These are phyloP conservation scores for Dolichoris vasculosae DNA, from an alignment of 1,140 invertebrate species.

Conservation along the genomic window DNA sequence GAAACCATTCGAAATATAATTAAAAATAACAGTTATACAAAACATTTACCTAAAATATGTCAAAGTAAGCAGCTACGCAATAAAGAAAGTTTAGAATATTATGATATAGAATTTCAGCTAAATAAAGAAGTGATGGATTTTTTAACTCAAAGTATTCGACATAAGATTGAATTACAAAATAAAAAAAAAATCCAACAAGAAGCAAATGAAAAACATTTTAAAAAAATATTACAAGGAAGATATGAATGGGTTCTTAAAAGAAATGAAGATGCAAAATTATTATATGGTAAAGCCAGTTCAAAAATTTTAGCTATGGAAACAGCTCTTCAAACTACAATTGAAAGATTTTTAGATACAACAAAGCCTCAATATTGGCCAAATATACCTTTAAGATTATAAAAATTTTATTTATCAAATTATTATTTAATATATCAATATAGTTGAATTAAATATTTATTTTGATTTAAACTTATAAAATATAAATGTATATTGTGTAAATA, in stretches of 20 bases:
- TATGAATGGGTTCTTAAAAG: constrained; percentile 61
- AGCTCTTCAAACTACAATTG: constrained; percentile 79
- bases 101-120: constrained; percentile 76
- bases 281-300: constrained; percentile 79
- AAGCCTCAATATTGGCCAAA: constrained; percentile 84
- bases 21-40: constrained; percentile 45
- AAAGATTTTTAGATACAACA: constrained; percentile 78
- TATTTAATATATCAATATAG: too few relatives aligned
- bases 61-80: constrained; percentile 7
- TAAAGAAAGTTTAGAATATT: constrained; percentile 40
- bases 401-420: too few relatives aligned
- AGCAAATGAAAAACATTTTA: constrained; percentile 54
- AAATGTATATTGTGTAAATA: too few relatives aligned
- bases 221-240: constrained; percentile 36
- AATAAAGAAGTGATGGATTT: constrained; percentile 81
- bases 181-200: constrained; percentile 59
- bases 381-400: constrained; percentile 78
- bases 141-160: constrained; percentile 77
- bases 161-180: constrained; percentile 74
- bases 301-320: constrained; percentile 85
- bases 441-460: too few relatives aligned
- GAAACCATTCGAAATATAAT: constrained; percentile 67
- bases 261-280: constrained; percentile 69
- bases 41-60: neutral
- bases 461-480: too few relatives aligned